These are phyloP conservation scores for Pseudanteris insignis DNA, from an alignment of 2,888 invertebrate species.

Conservation along the genomic window DNA sequence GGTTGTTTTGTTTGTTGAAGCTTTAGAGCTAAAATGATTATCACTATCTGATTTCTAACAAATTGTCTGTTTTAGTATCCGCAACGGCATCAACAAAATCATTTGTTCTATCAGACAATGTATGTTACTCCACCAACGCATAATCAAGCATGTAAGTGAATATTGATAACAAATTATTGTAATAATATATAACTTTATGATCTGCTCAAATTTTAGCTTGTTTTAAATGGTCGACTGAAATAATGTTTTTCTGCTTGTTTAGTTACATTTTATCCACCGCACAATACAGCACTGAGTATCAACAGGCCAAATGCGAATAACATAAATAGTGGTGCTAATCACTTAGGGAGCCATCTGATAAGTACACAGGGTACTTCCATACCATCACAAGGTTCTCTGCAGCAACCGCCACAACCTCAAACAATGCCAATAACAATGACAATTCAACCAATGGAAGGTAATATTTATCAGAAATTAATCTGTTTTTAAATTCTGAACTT, in stretches of 20 bases:
- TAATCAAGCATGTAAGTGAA: too few species aligned
- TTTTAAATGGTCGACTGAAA: too few species aligned
- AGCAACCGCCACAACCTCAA: constrained; percentile 59
- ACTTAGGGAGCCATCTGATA: constrained; percentile 57
- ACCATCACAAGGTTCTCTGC: constrained; percentile 58
- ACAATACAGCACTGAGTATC: constrained; percentile 53
- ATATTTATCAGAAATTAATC: not conserved
- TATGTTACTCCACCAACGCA: constrained; percentile 3
- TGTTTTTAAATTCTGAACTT: too few species aligned
- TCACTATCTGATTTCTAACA: not conserved
- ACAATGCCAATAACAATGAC: constrained; percentile 56
- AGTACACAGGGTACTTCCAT: constrained; percentile 60
- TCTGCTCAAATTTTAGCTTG: too few species aligned
- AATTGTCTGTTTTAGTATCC: constrained; percentile 11
- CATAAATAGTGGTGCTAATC: constrained; percentile 58
- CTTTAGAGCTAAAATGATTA: too few species aligned
- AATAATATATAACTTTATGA: too few species aligned
- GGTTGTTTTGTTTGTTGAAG: not conserved
- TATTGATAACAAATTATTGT: too few species aligned
- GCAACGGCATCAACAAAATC: constrained; percentile 17
- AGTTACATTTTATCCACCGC: too few species aligned
- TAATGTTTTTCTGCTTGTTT: not conserved
- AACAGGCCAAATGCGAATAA: constrained; percentile 55
- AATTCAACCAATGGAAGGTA: constrained; percentile 54
- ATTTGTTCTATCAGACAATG: constrained; percentile 6